These are phyloP conservation scores for Anguilla anguilla DNA, from an alignment of 2,797 vertebrate genomes.

Conservation along the genomic window DNA sequence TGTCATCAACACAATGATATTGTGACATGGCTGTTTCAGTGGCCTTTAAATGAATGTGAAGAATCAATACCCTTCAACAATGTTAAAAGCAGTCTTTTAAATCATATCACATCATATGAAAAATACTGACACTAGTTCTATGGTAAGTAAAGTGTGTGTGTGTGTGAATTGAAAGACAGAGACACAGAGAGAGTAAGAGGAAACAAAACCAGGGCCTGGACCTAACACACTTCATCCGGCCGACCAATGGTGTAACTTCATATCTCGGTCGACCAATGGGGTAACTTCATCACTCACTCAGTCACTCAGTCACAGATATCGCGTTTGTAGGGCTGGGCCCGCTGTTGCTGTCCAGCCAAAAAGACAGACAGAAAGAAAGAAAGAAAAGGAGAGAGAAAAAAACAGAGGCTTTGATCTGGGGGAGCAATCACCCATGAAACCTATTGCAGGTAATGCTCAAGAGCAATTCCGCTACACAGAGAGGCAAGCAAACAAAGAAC, in stretches of 20 bases:
- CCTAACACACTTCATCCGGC: too few species aligned
- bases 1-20: neutral
- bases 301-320: too few species aligned
- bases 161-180: too few species aligned
- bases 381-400: neutral
- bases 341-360: too few species aligned
- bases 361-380: neutral
- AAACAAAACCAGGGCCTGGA: too few species aligned
- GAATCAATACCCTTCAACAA: too few species aligned
- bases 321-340: too few species aligned
- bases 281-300: too few species aligned
- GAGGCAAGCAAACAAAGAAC: neutral
- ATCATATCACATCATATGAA: neutral
- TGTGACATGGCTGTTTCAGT: neutral
- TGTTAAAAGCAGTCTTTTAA: neutral
- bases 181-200: too few species aligned
- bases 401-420: slow-evolving; percentile 32
- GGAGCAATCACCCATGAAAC: slow-evolving; percentile 26
- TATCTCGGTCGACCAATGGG: too few species aligned
- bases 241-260: too few species aligned
- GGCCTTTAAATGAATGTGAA: neutral
- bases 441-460: slow-evolving; percentile 20
- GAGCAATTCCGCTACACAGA: slow-evolving; percentile 4
- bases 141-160: neutral
- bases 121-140: neutral